phyloP scores from a whole-genome alignment of 1,140 invertebrate genomes.

The Eulimnadia texana region DNA sequence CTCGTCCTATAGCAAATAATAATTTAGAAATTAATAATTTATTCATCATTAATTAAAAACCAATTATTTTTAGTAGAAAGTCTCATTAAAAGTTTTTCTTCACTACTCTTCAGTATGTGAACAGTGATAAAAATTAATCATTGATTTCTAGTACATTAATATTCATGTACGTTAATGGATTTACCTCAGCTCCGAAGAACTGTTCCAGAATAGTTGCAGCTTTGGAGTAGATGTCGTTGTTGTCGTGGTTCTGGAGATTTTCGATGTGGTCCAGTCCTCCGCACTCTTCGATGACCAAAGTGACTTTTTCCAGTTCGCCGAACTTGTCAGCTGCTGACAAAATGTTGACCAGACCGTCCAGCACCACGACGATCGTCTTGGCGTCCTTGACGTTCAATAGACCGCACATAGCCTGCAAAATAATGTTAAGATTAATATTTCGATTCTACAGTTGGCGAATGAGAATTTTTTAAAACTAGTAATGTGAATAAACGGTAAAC shows the following conservation, averaged over 20 bases:
- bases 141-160: not conserved
- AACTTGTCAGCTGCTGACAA: conserved; percentile 38
- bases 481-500: not conserved
- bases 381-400: conserved; percentile 38
- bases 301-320: conserved; percentile 34
- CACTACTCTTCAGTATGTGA: conserved; percentile 11
- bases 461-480: not conserved
- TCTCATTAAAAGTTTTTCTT: not conserved
- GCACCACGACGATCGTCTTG: conserved; percentile 40
- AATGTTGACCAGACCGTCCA: conserved; percentile 49
- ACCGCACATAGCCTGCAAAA: conserved; percentile 33
- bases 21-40: not conserved
- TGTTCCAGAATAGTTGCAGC: conserved; percentile 62
- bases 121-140: conserved; percentile 6
- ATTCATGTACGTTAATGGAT: not conserved
- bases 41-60: not conserved
- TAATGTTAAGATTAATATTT: conserved; percentile 32
- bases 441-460: too few species aligned
- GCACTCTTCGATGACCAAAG: conserved; percentile 43
- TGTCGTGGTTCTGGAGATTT: conserved; percentile 52
- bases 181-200: conserved; percentile 50
- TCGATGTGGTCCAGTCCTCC: conserved; percentile 62
- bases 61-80: not conserved
- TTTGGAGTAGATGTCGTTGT: conserved; percentile 69
- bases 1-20: conserved; percentile 17